Evolutionary conservation across 2,797 vertebrate genomes (phyloP), one percentile per base, ranked within the genome.

Genomic region (Trematomus bernacchii): DNA sequence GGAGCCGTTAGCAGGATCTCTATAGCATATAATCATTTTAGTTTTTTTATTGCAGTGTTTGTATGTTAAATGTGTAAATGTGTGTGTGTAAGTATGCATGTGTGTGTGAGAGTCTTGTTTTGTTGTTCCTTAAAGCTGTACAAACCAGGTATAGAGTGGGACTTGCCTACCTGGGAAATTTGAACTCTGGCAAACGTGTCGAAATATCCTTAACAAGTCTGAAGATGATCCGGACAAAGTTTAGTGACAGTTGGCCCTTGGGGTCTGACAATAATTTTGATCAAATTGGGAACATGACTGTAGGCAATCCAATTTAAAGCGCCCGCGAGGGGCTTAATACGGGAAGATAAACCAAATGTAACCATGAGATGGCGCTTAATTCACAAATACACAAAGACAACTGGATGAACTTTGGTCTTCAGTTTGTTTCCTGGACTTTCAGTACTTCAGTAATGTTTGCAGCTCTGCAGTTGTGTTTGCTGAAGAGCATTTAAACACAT

Each of bases 1-100:
- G 55, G 37, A n/a, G 15, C 44, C 59, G 18, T 18, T n/a, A 37
- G 21, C 50, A 46, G 8, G 18, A 44, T 51, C n/a, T 76, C 73
- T 47, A 18, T 15, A 8, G 48, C 19, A 54, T 37, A 16, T 55
- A 48, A 11, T 43, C 18, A 46, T 23, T 23, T 23, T 3, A 0
- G 3, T 27, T 27, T 27, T 27, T 27, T 27, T 27, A 4, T 27
- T 27, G 27, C 27, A 1, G 27, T 27, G 27, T 27, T 27, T 27
- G 27, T 27, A 27, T 19, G 43, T 18, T 19, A 48, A 19, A 30
- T 47, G 9, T 19, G 37, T 42, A 33, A 42, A 3, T 30, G 23
- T 16, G 18, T 12, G 12, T 52, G 12, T 18, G 51, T 33, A 55
- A 55, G 27, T 33, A 30, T 55, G 53, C 10, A 3, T 30, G 23